These are phyloP conservation scores for Pachydiplax longipennis DNA, from an alignment of 2,888 invertebrate species.

Conservation along the genomic window DNA sequence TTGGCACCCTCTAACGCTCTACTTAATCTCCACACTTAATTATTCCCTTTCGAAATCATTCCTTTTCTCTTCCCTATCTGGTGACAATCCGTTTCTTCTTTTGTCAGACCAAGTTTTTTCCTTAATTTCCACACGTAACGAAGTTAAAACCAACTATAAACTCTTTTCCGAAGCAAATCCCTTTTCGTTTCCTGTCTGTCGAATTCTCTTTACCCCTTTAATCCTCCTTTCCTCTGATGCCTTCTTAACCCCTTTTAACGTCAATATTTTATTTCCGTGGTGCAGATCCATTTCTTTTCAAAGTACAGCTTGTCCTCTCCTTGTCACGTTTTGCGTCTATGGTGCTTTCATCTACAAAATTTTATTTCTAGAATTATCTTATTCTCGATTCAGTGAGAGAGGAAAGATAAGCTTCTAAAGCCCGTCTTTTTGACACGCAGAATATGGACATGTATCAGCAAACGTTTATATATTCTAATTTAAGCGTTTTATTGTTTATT, in stretches of 20 bases:
- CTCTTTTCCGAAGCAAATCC: neutral
- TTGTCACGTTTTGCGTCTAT: neutral
- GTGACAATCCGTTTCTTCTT: neutral
- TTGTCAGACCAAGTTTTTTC: neutral
- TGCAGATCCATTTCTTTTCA: neutral
- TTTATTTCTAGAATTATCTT: no score
- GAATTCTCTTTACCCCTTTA: neutral
- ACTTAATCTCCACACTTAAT: neutral
- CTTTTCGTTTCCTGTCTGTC: neutral
- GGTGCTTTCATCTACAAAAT: neutral
- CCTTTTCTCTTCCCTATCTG: neutral
- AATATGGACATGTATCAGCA: no score
- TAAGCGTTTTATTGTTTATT: no score
- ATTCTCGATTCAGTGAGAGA: no score
- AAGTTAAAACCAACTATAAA: neutral
- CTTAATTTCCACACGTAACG: neutral
- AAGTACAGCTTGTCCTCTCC: neutral
- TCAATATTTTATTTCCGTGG: neutral
- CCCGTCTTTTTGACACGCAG: no score
- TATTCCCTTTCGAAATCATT: neutral
- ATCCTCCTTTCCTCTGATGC: neutral
- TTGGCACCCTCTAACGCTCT: neutral
- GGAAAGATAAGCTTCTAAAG: no score
- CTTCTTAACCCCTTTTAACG: neutral
- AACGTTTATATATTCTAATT: no score